A percentile compares a stretch with the other conserved stretches of the same genome.
Evolutionary conservation across 2,113 vertebrate genomes (phyloP).

Genomic region (Rattus rattus): DNA sequence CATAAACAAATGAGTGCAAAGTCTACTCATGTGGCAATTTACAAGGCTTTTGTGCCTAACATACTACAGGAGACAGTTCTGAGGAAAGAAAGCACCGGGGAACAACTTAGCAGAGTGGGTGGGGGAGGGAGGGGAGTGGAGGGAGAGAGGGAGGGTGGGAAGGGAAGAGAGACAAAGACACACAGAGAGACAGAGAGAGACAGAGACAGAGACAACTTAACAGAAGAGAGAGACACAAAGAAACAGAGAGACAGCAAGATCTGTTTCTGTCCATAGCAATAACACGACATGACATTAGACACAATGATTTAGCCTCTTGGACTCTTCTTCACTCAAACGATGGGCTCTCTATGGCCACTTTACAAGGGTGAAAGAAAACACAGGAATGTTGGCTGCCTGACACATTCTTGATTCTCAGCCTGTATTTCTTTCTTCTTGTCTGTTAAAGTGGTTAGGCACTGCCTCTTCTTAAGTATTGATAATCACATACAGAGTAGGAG

Average conservation of each 20-base stretch:
- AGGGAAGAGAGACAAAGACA: not conserved
- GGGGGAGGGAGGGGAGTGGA: too few species aligned
- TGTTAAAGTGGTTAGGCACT: constrained; percentile 20
- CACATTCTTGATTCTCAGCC: not conserved
- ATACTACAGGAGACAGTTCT: not conserved
- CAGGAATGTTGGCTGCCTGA: not conserved
- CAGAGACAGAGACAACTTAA: too few species aligned
- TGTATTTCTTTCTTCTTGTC: not conserved
- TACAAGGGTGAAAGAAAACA: not conserved
- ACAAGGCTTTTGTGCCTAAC: not conserved
- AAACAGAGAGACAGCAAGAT: not conserved
- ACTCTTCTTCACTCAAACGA: not conserved
- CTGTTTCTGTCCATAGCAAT: not conserved
- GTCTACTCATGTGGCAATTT: not conserved
- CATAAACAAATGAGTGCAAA: not conserved
- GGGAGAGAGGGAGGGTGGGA: not conserved
- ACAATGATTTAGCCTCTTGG: not conserved
- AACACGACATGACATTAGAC: too few species aligned
- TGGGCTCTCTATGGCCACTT: not conserved
- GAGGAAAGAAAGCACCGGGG: not conserved
- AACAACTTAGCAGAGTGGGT: not conserved
- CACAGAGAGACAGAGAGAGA: not conserved
- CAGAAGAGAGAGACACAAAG: too few species aligned
- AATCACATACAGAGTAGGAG: not conserved
- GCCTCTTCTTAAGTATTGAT: not conserved